Percentiles rank a stretch among this genome's conserved stretches.
Conservation (phyloP, 2,888 invertebrate species). For the Gymnosoma rotundatum region DNA sequence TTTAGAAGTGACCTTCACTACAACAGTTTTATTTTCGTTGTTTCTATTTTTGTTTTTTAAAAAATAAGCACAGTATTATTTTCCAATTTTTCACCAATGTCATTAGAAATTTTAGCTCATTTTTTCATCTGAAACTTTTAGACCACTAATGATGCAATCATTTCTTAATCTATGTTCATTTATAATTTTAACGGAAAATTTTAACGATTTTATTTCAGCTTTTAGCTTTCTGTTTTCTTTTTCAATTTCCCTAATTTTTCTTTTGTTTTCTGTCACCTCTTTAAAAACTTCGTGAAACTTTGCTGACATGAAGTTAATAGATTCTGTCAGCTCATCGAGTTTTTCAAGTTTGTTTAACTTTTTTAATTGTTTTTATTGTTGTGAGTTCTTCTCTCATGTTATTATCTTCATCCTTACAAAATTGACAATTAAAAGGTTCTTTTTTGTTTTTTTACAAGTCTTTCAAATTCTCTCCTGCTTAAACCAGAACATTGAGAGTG, state of each 20-base stretch:
- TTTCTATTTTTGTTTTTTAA: not conserved
- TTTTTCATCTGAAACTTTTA: no score
- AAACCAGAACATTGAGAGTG: conserved; percentile 2
- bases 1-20: not conserved
- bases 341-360: conserved; percentile 7
- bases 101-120: not conserved
- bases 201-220: not conserved
- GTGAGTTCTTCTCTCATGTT: not conserved
- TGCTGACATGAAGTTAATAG: conserved; percentile 15
- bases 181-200: not conserved
- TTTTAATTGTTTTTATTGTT: conserved; percentile 8
- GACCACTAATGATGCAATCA: not conserved
- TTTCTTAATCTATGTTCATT: not conserved
- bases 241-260: not conserved
- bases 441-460: not conserved
- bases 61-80: conserved; percentile 11
- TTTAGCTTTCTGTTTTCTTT: conserved; percentile 11
- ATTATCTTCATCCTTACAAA: not conserved
- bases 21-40: conserved; percentile 4
- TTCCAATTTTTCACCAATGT: not conserved
- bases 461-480: not conserved
- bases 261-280: not conserved
- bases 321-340: conserved; percentile 10
- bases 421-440: conserved; percentile 10
- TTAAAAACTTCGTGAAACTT: conserved; percentile 6